Base-by-base conservation (phyloP, 2,113 vertebrate genomes). In the Crotalus tigris region DNA sequence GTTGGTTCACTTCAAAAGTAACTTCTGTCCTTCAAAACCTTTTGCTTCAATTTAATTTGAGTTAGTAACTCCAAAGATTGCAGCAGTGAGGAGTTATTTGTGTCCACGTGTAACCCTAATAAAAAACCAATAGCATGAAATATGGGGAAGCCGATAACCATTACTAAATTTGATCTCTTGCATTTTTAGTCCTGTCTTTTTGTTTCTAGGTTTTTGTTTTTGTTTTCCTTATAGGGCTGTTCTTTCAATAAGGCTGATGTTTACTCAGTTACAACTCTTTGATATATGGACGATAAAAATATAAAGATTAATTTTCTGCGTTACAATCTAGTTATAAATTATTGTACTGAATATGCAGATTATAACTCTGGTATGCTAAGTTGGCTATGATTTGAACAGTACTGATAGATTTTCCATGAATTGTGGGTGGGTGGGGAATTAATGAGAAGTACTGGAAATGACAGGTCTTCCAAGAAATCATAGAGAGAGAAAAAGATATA, bases 231-330 rank as follows among this genome's bases (percentile, higher is more conserved):
- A 39, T 6, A 39, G 13, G 1, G 21, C 29, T 91, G 81, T 33
- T 91, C 90, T n/a, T 91, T 0, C 44, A 75, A 75, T 75, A 29
- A 46, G 12, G 39, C 93, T 86, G 91, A 39, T 33, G 92, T 15
- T 9, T 53, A 6, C 51, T 0, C 53, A n/a, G 88, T 91, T 7
- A 91, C 92, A 29, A n/a, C 29, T 89, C 11, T 55, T 88, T 33
- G 64, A 15, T 23, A 64, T 3, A 85, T 3, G 87, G 92, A 93
- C 92, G 96, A 95, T 90, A 19, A 94, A 86, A 55, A 92, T 92
- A 90, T 24, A 2, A 23, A 44, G 85, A 23, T 21, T 53, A 94
- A 91, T 92, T 39, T 89, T 94, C 91, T 85, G 44, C 90, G 33
- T 93, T 13, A 10, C 33, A 29, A 19, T 33, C 5, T 49, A 4